phyloP scores from a whole-genome alignment of 2,113 vertebrate species.

The Cyphomyrus plagiostoma region DNA sequence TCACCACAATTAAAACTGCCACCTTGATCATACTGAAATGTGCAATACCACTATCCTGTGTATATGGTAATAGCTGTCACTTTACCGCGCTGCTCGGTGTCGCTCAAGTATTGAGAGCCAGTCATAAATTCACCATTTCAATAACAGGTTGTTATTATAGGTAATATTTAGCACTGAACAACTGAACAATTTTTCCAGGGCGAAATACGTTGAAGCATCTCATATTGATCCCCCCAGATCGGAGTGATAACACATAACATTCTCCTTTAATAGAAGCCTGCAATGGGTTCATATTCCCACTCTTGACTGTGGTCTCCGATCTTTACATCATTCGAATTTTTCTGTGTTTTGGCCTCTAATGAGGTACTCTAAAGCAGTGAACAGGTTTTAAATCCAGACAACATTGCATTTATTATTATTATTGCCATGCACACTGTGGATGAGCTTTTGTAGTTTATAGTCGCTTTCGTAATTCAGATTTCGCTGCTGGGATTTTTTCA shows the following conservation, averaged over 20 bases:
- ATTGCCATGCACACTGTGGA: neutral
- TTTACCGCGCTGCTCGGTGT: neutral
- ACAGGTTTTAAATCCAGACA: neutral
- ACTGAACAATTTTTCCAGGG: neutral
- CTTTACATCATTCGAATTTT: neutral
- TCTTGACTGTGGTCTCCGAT: neutral
- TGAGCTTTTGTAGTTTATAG: conserved; percentile 7
- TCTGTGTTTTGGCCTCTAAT: neutral
- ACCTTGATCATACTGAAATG: neutral
- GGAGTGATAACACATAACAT: neutral
- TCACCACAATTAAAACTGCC: neutral
- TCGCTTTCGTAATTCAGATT: neutral
- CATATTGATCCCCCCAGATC: neutral
- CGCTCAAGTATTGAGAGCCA: neutral
- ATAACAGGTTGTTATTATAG: neutral
- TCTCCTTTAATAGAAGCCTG: neutral
- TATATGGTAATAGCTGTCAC: neutral
- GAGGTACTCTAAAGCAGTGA: neutral
- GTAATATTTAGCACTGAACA: neutral
- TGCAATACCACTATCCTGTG: neutral
- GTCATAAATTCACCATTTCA: neutral
- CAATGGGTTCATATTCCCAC: neutral
- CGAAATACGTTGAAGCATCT: neutral
- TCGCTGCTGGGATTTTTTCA: neutral
- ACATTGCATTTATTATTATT: neutral